Percentiles rank a stretch among this genome's conserved stretches.
Conservation (phyloP, 2,888 invertebrate genomes). For the Synergus gifuensis region DNA sequence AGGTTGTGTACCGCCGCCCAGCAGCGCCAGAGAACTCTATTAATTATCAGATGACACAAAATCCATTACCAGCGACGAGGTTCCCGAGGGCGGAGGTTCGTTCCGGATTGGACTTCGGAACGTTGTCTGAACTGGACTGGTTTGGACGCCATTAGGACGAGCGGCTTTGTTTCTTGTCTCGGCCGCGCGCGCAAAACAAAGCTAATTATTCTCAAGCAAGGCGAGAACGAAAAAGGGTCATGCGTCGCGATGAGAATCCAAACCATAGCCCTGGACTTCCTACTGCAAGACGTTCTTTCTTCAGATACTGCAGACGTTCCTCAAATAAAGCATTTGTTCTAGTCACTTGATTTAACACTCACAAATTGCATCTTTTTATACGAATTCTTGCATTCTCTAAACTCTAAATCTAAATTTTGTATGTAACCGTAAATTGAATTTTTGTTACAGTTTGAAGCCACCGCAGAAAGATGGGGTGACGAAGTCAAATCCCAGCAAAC, state of each 20-base stretch:
- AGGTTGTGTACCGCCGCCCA: conserved; percentile 63
- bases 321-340: conserved; percentile 14
- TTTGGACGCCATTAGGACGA: conserved; percentile 63
- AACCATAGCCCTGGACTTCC: conserved; percentile 8
- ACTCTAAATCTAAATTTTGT: neutral
- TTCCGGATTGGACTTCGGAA: conserved; percentile 60
- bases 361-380: neutral
- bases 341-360: neutral
- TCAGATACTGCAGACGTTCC: neutral
- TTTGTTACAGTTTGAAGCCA: conserved; percentile 90
- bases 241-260: conserved; percentile 46
- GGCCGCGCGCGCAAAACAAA: conserved; percentile 66
- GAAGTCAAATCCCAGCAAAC: conserved; percentile 98
- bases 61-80: conserved; percentile 74
- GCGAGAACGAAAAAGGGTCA: conserved; percentile 60
- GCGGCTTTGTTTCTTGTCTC: conserved; percentile 49
- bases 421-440: neutral
- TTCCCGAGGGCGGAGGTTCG: conserved; percentile 63
- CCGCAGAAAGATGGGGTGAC: conserved; percentile 97
- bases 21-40: conserved; percentile 72
- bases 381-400: neutral
- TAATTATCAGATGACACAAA: conserved; percentile 77
- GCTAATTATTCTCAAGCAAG: conserved; percentile 69
- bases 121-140: conserved; percentile 57
- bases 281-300: neutral